Evolutionary conservation across 2,797 vertebrate genomes (phyloP).

Genomic region (Dicrostonyx torquatus): DNA sequence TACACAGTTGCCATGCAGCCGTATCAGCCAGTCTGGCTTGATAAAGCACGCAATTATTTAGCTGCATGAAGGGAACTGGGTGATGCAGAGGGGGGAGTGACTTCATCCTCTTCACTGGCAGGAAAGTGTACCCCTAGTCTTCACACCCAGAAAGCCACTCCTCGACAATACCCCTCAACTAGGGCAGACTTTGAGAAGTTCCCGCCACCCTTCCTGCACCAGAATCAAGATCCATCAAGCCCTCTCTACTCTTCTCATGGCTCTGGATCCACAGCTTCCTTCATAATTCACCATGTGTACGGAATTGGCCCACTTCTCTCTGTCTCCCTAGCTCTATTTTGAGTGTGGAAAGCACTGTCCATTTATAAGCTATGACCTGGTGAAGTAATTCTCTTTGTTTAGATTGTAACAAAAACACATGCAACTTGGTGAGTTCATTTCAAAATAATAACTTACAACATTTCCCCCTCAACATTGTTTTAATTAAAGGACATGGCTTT

Average conservation of each 20-base stretch:
- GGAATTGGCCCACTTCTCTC: neutral
- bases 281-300: neutral
- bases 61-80: neutral
- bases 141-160: neutral
- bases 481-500: neutral
- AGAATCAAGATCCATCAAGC: neutral
- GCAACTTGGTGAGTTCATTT: neutral
- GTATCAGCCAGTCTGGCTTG: neutral
- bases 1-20: neutral
- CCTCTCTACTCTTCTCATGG: neutral
- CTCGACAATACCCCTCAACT: neutral
- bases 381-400: slow-evolving; percentile 40
- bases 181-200: neutral
- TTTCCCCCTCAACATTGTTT: neutral
- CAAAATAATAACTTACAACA: neutral
- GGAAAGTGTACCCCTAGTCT: neutral
- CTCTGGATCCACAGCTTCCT: neutral
- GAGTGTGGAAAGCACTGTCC: neutral
- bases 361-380: neutral
- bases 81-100: neutral
- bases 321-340: neutral
- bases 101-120: too few relatives aligned
- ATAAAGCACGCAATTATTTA: neutral
- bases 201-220: neutral
- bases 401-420: neutral